A percentile compares a stretch with the other conserved stretches of the same genome.
Conservation (phyloP, 1,140 invertebrate species). For the Diorhabda sublineata region DNA sequence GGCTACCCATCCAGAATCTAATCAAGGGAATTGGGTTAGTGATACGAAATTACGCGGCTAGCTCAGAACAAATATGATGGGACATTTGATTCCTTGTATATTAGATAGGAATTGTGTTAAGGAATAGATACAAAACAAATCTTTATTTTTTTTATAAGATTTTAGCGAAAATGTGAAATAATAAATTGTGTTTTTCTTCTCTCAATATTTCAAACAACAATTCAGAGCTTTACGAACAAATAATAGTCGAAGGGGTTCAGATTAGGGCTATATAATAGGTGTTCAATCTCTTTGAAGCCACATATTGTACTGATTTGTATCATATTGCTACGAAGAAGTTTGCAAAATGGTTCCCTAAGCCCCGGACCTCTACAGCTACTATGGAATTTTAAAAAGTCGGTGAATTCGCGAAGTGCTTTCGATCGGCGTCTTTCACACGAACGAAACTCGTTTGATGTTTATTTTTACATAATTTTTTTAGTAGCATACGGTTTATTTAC, state of each 20-base stretch:
- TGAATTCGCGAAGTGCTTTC: no score
- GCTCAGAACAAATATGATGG: constrained; percentile 39
- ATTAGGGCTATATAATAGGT: background rate
- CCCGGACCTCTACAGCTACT: no score
- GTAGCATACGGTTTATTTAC: no score
- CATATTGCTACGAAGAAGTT: no score
- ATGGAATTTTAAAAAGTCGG: no score
- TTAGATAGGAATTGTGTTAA: background rate
- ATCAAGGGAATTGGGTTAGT: constrained; percentile 45
- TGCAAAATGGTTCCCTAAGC: no score
- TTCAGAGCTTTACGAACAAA: background rate
- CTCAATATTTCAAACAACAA: background rate
- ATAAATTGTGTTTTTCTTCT: background rate
- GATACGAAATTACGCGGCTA: constrained; percentile 39
- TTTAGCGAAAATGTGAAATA: background rate
- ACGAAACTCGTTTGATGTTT: no score
- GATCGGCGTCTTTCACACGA: no score
- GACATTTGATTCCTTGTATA: constrained; percentile 35
- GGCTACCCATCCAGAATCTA: constrained; percentile 45
- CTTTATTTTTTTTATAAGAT: background rate
- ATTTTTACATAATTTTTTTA: no score
- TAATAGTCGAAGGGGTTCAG: background rate
- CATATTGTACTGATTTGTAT: no score
- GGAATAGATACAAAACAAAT: background rate
- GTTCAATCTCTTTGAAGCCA: no score